Evolutionary conservation across 2,888 invertebrate genomes (phyloP).

Genomic region (Drosophila anceps): DNA sequence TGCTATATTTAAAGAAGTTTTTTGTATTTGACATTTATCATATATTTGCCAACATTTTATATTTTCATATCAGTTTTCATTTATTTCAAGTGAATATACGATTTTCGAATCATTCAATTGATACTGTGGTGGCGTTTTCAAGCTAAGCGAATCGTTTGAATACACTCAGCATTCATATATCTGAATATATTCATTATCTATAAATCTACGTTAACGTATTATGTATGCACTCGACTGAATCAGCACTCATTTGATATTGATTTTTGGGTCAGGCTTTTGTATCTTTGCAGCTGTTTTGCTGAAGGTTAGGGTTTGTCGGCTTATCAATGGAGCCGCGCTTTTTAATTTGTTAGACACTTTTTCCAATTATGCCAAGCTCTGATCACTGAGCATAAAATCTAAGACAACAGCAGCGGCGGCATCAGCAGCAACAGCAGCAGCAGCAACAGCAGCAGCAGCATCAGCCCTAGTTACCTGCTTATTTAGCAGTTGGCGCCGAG

Average conservation of each 20-base stretch:
- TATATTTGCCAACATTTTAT: neutral
- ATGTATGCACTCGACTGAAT: conserved; percentile 27
- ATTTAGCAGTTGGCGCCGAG: conserved; percentile 67
- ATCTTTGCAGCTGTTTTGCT: conserved; percentile 2
- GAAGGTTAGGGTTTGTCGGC: conserved; percentile 59
- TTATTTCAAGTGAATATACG: neutral
- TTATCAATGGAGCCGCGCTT: conserved; percentile 53
- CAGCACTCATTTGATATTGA: conserved; percentile 9
- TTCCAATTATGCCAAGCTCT: conserved; percentile 63
- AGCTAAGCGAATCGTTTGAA: conserved; percentile 7
- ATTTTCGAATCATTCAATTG: conserved; percentile 2
- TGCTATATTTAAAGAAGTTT: neutral
- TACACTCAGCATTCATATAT: neutral
- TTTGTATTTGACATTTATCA: neutral
- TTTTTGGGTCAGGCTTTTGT: conserved; percentile 18
- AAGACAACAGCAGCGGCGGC: conserved; percentile 58
- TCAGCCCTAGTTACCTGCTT: conserved; percentile 77
- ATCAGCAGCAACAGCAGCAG: conserved; percentile 46
- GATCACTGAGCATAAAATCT: conserved; percentile 79
- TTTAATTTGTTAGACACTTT: conserved; percentile 60
- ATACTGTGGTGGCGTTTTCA: neutral
- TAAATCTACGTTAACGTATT: neutral
- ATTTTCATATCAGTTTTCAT: conserved; percentile 1
- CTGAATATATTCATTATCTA: too few species aligned
- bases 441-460: conserved; percentile 54